phyloP scores from a whole-genome alignment of 2,888 invertebrate genomes.

The Drosophila dives region DNA sequence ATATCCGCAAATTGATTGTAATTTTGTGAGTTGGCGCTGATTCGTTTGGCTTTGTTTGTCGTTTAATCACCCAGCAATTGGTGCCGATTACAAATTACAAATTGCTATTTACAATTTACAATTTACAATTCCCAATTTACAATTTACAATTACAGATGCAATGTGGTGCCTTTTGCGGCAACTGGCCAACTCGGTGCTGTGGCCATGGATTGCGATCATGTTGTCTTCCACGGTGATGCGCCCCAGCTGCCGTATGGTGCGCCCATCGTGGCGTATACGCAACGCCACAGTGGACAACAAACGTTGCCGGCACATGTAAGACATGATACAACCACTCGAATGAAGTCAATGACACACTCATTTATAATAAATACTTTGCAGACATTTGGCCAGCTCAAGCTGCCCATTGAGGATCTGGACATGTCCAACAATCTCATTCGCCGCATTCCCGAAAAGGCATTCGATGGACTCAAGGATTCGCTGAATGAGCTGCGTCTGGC shows the following conservation, averaged over 20 bases:
- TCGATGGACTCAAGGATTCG: slow-evolving; percentile 88
- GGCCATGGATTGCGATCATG: slow-evolving; percentile 92
- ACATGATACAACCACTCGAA: neutral
- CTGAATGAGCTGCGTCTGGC: slow-evolving; percentile 90
- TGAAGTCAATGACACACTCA: slow-evolving; percentile 1
- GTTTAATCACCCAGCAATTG: slow-evolving; percentile 45
- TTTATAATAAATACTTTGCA: slow-evolving; percentile 28
- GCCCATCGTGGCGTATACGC: slow-evolving; percentile 92
- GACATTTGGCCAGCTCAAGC: slow-evolving; percentile 89
- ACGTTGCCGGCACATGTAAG: slow-evolving; percentile 91
- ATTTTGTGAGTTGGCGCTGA: slow-evolving; percentile 47
- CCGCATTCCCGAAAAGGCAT: slow-evolving; percentile 90
- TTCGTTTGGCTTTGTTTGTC: slow-evolving; percentile 37
- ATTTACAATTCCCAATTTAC: neutral
- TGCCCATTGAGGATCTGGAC: slow-evolving; percentile 91
- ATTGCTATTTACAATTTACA: neutral
- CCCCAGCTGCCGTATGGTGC: slow-evolving; percentile 91
- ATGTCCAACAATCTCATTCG: slow-evolving; percentile 93
- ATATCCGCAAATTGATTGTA: slow-evolving; percentile 59
- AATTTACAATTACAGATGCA: slow-evolving; percentile 85
- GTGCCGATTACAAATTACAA: slow-evolving; percentile 73
- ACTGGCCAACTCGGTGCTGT: slow-evolving; percentile 86
- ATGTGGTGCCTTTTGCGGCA: slow-evolving; percentile 85
- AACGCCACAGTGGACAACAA: slow-evolving; percentile 92
- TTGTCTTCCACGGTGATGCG: slow-evolving; percentile 92